These are phyloP conservation scores for Cheiracanthium punctorium DNA, from an alignment of 2,888 invertebrate genomes.

Conservation along the genomic window DNA sequence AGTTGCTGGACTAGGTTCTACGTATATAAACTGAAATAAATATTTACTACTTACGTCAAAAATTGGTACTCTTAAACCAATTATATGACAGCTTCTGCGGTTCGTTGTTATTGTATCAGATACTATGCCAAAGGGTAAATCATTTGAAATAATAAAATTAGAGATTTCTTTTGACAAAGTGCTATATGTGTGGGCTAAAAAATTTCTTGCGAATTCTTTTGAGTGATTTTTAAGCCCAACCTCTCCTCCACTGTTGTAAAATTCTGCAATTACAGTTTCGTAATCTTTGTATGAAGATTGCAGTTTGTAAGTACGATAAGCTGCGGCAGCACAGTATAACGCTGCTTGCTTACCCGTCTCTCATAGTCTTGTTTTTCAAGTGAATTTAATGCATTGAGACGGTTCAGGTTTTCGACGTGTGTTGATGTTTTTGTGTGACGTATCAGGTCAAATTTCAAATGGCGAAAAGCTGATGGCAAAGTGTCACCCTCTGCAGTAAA, in stretches of 20 bases:
- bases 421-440: neutral
- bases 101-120: neutral
- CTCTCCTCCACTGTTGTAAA: constrained; percentile 4
- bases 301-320: neutral
- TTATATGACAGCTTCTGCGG: neutral
- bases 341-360: neutral
- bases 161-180: neutral
- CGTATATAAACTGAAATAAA: constrained; percentile 10
- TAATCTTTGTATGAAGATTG: constrained; percentile 11
- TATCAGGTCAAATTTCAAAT: neutral
- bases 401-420: neutral
- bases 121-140: constrained; percentile 14
- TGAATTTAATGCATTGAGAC: neutral
- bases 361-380: neutral
- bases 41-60: neutral
- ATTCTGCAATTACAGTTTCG: constrained; percentile 6
- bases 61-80: neutral
- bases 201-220: constrained; percentile 3
- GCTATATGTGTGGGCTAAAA: neutral
- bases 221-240: neutral
- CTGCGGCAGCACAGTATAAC: constrained; percentile 10
- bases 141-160: constrained; percentile 14
- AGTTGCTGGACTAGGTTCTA: neutral
- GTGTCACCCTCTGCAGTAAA: neutral
- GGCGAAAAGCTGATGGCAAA: neutral